phyloP scores from a whole-genome alignment of 2,888 invertebrate genomes.

The Stomorhina lunata region DNA sequence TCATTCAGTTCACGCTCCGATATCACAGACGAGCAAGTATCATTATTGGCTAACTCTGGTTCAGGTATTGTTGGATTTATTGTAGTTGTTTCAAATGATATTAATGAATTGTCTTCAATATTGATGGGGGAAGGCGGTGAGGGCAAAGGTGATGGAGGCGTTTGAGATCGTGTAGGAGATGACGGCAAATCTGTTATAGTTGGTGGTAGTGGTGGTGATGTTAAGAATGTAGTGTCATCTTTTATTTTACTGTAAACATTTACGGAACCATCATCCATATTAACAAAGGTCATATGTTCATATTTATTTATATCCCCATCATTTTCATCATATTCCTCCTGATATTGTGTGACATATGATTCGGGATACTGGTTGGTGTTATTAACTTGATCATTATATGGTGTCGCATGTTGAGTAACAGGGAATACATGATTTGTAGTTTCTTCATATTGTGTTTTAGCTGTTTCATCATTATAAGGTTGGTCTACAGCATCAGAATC shows the following conservation, averaged over 20 bases:
- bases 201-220: not conserved
- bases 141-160: not conserved
- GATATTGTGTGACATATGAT: not conserved
- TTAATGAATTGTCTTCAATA: not conserved
- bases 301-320: conserved; percentile 37
- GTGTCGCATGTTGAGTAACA: not conserved
- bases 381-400: not conserved
- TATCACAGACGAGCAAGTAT: conserved; percentile 40
- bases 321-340: conserved; percentile 12
- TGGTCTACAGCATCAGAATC: conserved; percentile 28
- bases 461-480: not conserved
- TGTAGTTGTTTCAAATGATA: not conserved
- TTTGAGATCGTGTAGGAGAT: not conserved
- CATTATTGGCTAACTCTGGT: conserved; percentile 4
- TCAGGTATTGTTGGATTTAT: conserved; percentile 1
- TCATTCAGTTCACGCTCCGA: conserved; percentile 68
- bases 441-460: not conserved
- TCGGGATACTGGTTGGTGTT: not conserved
- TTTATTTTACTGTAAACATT: conserved; percentile 16
- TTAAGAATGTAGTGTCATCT: conserved; percentile 59
- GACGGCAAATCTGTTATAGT: not conserved
- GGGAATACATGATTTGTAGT: not conserved
- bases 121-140: not conserved
- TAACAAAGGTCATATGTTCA: conserved; percentile 58
- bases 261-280: conserved; percentile 68